Evolutionary conservation across 2,797 vertebrate genomes (phyloP), one percentile per base, ranked within the genome.

Genomic region (Spea hammondii): DNA sequence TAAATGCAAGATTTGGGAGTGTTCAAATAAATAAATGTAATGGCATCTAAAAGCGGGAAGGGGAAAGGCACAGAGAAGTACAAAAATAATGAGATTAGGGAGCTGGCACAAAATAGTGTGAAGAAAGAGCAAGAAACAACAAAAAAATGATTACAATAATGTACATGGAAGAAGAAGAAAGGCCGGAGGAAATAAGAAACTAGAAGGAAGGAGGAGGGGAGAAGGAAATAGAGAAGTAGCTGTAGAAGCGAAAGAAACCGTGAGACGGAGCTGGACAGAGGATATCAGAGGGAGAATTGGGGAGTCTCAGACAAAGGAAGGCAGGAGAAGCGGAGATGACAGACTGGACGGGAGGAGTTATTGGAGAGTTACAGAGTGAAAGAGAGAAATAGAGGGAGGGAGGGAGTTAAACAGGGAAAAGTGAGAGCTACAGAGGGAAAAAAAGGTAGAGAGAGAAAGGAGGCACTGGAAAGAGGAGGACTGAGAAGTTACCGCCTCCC

Each of bases 191-290:
- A 71, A 73, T 68, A 14, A 76, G 65, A 47, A 50, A 45, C 51
- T 70, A 72, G 53, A 55, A 65, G 60, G 55, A 55, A 71, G 69
- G 80, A 82, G 75, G 80, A 72, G 32, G 32, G 32, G 79, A 54
- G 75, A 77, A 64, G 75, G 46, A 81, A 76, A 81, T 72, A 62
- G 74, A 81, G 74, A 81, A 77, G 74, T 68, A 67, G 51, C 51
- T 57, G n/a, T 45, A 54, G 17, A 53, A 65, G 4, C 9, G 55
- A 5, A 72, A 55, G 55, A 48, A 51, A n/a, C 12, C 5, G 60
- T 57, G 74, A 65, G 48, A 57, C 50, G 72, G 70, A 70, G 66
- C 17, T 13, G 13, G 69, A 7, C 65, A 62, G 65, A 6, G 53
- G 49, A 62, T 5, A 7, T 32, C 7, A 62, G 9, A 72, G 65